Conservation (phyloP, 2,113 vertebrate species). For the Marmota flaviventris region DNA sequence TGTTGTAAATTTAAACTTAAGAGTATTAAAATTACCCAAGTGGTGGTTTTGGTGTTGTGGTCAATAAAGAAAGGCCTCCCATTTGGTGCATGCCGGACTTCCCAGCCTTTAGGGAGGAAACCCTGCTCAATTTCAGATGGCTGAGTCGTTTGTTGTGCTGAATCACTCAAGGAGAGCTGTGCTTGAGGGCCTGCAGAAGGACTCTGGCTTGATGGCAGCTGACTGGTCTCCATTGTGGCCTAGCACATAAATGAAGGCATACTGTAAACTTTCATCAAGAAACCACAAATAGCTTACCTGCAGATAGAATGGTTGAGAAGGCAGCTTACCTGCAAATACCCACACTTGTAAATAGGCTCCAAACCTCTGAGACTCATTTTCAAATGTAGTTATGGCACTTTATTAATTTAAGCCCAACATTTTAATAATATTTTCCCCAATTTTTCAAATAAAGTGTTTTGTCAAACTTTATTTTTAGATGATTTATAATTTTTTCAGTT, state of each 20-base stretch:
- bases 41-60: constrained; percentile 96
- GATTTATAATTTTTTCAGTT: constrained; percentile 15
- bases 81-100: constrained; percentile 94
- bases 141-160: constrained; percentile 84
- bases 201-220: constrained; percentile 80
- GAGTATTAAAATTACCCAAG: constrained; percentile 91
- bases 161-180: constrained; percentile 78
- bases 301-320: not conserved
- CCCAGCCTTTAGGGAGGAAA: constrained; percentile 95
- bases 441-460: constrained; percentile 28
- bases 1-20: not conserved
- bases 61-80: constrained; percentile 97
- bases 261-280: not conserved
- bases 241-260: constrained; percentile 75
- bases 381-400: not conserved
- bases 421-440: not conserved
- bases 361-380: not conserved
- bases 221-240: constrained; percentile 86
- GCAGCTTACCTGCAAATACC: not conserved
- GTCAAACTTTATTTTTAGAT: constrained; percentile 44
- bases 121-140: constrained; percentile 87
- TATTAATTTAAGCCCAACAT: not conserved
- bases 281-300: constrained; percentile 24
- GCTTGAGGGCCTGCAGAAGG: constrained; percentile 79
- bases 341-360: not conserved